Evolutionary conservation across 2,113 vertebrate genomes (phyloP), one percentile per base, ranked within the genome.

Genomic region (Sakesphorus luctuosus): DNA sequence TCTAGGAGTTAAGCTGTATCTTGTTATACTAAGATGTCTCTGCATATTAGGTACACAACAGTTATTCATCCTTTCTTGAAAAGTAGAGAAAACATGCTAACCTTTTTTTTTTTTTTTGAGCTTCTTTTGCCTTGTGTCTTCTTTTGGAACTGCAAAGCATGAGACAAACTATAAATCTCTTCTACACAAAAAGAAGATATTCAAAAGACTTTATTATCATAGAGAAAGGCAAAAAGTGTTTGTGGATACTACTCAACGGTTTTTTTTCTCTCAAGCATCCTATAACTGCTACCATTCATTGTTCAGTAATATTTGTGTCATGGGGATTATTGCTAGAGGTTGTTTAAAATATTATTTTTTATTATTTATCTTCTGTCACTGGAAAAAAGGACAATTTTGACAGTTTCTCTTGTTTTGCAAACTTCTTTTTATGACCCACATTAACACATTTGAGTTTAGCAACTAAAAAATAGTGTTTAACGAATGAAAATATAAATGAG

Each of bases 1-100:
- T 96, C 74, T 79, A 91, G 87, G 75, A 93, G 90, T 88, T 97
- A 97, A 97, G 94, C 93, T 94, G 82, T 90, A 91, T 96, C 89
- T 89, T 93, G 95, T 97, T 97, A 92, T 95, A 94, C 85, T 85
- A 93, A 90, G 78, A 72, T 90, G 91, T 74, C 81, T 81, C 65
- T 50, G 53, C 50, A 63, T 85, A 87, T 75, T 93, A 84, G 72
- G 33, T 83, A 53, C 65, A 74, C 58, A 83, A 49, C 49, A 69
- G 80, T 92, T 93, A 84, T 50, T 67, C 85, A 93, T 87, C 52
- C 18, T 87, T 83, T 87, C 69, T 84, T 84, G 77, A 76, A 86
- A 29, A 92, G 43, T 35, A 91, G 29, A 74, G 52, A 46, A 89
- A 96, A 95, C 35, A 69, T 29, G 8, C 17, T 73, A 47, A 36